Conservation (phyloP, 2,888 invertebrate species). For the Callyntrura sp. region DNA sequence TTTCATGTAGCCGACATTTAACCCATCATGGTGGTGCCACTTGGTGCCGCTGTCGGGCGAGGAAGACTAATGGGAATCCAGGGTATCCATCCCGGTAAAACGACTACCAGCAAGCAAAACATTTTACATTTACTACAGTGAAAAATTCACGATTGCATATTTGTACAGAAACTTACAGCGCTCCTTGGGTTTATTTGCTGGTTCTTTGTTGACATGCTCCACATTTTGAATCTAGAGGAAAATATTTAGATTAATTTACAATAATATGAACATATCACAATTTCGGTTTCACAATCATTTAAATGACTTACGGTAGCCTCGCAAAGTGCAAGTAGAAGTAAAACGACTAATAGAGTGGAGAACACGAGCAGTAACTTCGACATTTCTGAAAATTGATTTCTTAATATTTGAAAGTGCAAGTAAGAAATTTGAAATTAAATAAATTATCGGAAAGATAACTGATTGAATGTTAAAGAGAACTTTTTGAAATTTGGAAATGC, state of each 20-base stretch:
- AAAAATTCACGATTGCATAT: no score
- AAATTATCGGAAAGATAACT: background rate
- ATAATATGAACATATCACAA: no score
- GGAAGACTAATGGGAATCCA: constrained; percentile 57
- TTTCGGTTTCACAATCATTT: no score
- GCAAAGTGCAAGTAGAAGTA: background rate
- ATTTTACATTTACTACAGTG: background rate
- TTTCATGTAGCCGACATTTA: no score
- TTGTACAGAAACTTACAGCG: no score
- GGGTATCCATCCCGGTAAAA: constrained; percentile 49
- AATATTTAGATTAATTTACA: no score
- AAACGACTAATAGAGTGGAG: background rate
- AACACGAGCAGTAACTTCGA: no score
- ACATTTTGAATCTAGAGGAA: background rate
- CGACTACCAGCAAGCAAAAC: constrained; percentile 5
- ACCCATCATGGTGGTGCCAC: background rate
- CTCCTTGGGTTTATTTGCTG: no score
- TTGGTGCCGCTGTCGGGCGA: constrained; percentile 4
- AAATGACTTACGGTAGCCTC: background rate
- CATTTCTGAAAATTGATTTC: no score
- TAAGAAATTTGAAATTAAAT: background rate
- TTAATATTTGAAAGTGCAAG: background rate
- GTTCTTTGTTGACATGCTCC: background rate
- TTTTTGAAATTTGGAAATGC: no score
- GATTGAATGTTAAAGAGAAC: background rate